Evolutionary conservation across 2,888 invertebrate genomes (phyloP).

Genomic region (Zygogramma bicolorata): DNA sequence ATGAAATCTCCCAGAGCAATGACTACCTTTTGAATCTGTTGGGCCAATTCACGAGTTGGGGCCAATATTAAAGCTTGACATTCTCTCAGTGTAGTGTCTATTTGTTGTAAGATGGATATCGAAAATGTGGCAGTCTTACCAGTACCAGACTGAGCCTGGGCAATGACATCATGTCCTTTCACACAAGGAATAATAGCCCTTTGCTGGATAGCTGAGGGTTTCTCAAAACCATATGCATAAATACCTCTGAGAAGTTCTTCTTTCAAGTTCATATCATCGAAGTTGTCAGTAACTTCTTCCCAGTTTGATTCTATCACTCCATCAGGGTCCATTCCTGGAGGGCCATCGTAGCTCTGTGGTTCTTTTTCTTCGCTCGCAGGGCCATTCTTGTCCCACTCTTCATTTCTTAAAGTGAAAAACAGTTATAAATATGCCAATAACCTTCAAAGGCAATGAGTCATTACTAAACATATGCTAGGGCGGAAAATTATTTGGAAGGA

Average conservation of each 20-base stretch:
- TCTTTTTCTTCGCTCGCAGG: constrained; percentile 78
- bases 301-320: constrained; percentile 94
- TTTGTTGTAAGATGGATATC: constrained; percentile 97
- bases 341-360: too few relatives aligned
- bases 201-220: constrained; percentile 99
- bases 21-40: constrained; percentile 84
- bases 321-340: constrained; percentile 91
- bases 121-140: constrained; percentile 99
- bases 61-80: constrained; percentile 98
- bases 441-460: constrained; percentile 42
- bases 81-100: constrained; percentile 88
- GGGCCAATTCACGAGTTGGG: constrained; percentile 88
- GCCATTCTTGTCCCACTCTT: constrained; percentile 85
- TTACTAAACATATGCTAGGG: constrained; percentile 33
- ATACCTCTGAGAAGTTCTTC: constrained; percentile 97
- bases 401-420: constrained; percentile 68
- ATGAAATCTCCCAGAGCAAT: constrained; percentile 98
- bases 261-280: constrained; percentile 98
- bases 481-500: not conserved
- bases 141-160: constrained; percentile 99
- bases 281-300: constrained; percentile 94
- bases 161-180: constrained; percentile 96
- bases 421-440: constrained; percentile 41
- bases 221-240: constrained; percentile 99
- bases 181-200: constrained; percentile 98